Conservation (phyloP, 2,797 vertebrate genomes). For the Chaetophractus vellerosus region DNA sequence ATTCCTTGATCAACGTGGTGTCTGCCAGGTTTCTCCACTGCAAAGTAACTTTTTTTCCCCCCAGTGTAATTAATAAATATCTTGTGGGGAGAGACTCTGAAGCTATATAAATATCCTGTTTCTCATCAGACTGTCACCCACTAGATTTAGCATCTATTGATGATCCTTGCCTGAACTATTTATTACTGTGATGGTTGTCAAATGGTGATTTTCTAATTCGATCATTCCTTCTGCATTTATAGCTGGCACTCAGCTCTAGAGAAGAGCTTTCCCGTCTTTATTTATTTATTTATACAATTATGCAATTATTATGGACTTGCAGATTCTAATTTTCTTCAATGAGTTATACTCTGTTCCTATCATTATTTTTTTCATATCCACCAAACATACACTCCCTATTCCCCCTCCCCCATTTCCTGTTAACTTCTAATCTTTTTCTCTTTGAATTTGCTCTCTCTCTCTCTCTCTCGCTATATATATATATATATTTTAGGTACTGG, state of each 20-base stretch:
- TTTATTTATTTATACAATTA: not conserved
- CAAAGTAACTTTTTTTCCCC: not conserved
- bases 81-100: not conserved
- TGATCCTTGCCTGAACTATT: not conserved
- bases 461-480: too few relatives aligned
- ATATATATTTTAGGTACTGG: too few relatives aligned
- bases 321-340: not conserved
- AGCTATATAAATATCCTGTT: not conserved
- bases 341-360: not conserved
- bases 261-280: not conserved
- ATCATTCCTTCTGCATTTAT: too few relatives aligned
- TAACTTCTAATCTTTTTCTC: too few relatives aligned
- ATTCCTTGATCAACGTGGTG: not conserved
- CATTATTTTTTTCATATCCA: not conserved
- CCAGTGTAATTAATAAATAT: not conserved
- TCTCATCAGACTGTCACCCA: not conserved
- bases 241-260: not conserved
- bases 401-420: too few relatives aligned
- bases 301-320: not conserved
- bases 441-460: too few relatives aligned
- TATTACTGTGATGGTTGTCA: not conserved
- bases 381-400: too few relatives aligned
- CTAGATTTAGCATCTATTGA: not conserved
- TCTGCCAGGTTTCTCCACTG: not conserved
- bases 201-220: not conserved